Evolutionary conservation across 2,797 vertebrate species (phyloP), one percentile per base, ranked within the genome.

Genomic region (Anas acuta): DNA sequence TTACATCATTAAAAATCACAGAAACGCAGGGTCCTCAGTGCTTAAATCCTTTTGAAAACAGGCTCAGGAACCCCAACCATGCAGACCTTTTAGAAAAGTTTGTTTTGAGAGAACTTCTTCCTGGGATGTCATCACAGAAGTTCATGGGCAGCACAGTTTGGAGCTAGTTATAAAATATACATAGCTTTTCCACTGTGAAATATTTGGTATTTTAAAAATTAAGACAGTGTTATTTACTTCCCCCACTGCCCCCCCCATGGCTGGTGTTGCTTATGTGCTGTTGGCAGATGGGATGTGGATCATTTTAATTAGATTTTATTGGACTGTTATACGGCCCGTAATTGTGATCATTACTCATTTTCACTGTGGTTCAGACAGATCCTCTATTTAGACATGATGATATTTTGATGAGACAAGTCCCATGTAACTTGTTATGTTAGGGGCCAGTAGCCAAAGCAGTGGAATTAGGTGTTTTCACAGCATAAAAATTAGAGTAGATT

Each of bases 291-390:
- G 97, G 97, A 97, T 92, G 95, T 98, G 97, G 97, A 98, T 98
- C 97, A 98, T 98, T 98, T 98, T 98, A 98, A 98, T 98, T 98
- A 98, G 98, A 96, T 98, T 98, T 98, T 98, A 98, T 98, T 98
- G 98, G 97, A 97, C 97, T 97, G 97, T 98, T 98, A 98, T 98
- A 97, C n/a, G 32, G 97, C 96, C 97, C 97, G 96, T 98, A 98
- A 98, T 98, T 98, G 97, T 89, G 93, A 97, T 97, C 95, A 98
- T 98, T 97, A 98, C 94, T 98, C 98, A 98, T 98, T 98, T 98
- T 98, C 98, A 98, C 97, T 97, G 96, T 97, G 97, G 93, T 97
- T 97, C 96, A 97, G 97, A 97, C 97, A 96, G 90, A 95, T 96
- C 90, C 95, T 97, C 85, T 92, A 95, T 97, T 97, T 97, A 97